Conservation (phyloP, 2,888 invertebrate species). For the Mythimna pallens region DNA sequence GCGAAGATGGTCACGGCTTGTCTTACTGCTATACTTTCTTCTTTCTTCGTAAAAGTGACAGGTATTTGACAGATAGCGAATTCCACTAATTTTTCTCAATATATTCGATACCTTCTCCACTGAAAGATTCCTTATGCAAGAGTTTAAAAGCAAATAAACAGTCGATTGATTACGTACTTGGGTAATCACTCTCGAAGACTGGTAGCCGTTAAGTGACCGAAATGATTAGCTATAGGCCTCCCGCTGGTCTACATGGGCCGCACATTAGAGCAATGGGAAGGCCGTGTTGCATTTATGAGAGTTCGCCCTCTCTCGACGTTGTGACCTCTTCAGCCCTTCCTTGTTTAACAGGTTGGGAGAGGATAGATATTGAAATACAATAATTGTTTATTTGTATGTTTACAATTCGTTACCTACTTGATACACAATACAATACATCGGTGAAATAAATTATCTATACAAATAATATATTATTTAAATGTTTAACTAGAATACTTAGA, state of each 20-base stretch:
- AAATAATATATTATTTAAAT: too few species aligned
- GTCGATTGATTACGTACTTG: constrained; percentile 61
- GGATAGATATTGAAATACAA: constrained; percentile 4
- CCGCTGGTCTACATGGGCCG: constrained; percentile 81
- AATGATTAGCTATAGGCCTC: constrained; percentile 83
- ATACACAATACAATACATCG: too few species aligned
- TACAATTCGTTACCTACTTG: too few species aligned
- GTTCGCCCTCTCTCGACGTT: constrained; percentile 58
- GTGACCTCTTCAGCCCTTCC: constrained; percentile 67
- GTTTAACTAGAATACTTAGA: too few species aligned
- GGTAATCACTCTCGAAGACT: constrained; percentile 79
- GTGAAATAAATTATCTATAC: too few species aligned
- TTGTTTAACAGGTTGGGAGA: constrained; percentile 39
- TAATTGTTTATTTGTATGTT: not conserved
- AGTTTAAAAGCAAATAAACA: constrained; percentile 44
- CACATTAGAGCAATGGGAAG: constrained; percentile 81
- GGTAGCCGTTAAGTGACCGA: constrained; percentile 83
- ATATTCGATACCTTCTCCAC: not conserved
- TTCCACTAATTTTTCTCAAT: not conserved
- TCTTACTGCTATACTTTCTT: too few species aligned
- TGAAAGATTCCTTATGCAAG: constrained; percentile 13
- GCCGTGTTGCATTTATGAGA: constrained; percentile 78
- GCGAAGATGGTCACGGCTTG: too few species aligned
- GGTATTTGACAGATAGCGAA: not conserved
- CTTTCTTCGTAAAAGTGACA: too few species aligned